Evolutionary conservation across 2,797 vertebrate genomes (phyloP), one percentile per base, ranked within the genome.

Genomic region (Luscinia luscinia): DNA sequence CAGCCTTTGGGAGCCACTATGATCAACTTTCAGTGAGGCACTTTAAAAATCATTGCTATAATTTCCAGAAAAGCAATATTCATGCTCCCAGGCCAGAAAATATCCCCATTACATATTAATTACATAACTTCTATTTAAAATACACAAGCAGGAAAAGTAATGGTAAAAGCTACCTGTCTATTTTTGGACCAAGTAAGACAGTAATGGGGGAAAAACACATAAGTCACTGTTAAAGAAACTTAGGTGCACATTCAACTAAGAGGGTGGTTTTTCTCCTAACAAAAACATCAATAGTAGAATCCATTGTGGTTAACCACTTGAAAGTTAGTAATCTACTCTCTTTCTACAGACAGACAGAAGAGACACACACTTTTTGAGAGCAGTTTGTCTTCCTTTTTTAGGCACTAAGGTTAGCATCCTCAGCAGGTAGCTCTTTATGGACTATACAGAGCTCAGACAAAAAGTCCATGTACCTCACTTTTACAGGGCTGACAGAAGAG

Each of bases 41-140:
- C 28, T 90, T 84, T 51, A 45, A 70, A 89, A 95, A 89, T n/a
- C 22, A 51, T 40, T 79, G 27, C 52, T 89, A 4, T 62, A 70
- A 87, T 90, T 95, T 69, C 41, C 49, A 88, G 28, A 69, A 83
- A 93, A 88, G 38, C 32, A 89, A 43, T 32, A 48, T 43, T 91
- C 55, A 46, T 22, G 28, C 17, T 90, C 88, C 41, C 38, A 70
- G 46, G 81, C 15, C 52, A 91, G 41, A 82, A 95, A 79, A 92
- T 21, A 87, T 38, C 14, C 24, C 30, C 21, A 83, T 78, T 84
- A 88, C 46, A 61, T 38, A 64, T 79, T 90, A 92, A 84, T 79
- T 63, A 62, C 13, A 30, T 46, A 66, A 78, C 43, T 73, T 24
- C 28, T 54, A 66, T 66, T 82, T 81, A 73, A 91, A 91, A 86